Evolutionary conservation across 2,797 vertebrate species (phyloP), one percentile per base, ranked within the genome.

Genomic region (Ptychadena robeensis): DNA sequence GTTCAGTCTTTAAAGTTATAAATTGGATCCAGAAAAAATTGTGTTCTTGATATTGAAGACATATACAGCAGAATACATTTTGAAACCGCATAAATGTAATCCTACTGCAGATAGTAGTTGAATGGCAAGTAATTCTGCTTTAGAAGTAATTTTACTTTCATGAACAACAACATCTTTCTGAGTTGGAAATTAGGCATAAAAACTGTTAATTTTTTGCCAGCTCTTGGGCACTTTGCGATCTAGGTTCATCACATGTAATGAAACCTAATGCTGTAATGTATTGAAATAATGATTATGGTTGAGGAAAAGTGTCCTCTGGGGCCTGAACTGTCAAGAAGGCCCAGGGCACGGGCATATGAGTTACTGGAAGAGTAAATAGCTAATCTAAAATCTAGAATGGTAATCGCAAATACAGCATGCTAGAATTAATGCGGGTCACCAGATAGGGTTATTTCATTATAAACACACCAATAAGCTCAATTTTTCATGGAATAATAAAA

Each of bases 251-350:
- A 85, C 71, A 69, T 85, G 82, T 79, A 85, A 85, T 85, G 82
- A 85, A 85, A 80, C 72, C 82, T 85, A 85, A 80, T 80, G 77
- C 82, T 85, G 53, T 80, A 85, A 85, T 85, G 72, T 85, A 85
- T 80, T 76, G 82, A 80, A 85, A 85, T 85, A 85, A 85, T 80
- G 82, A 85, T 76, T 85, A 85, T 80, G 82, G 78, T 80, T 75
- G 78, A 85, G 82, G 37, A 85, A 85, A 85, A 76, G 65, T 76
- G 78, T 85, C 82, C 82, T 80, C 38, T 80, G 82, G 63, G 82
- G 71, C 78, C 38, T 85, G 82, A 85, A 85, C 78, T 85, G 78
- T 85, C 78, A 80, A 80, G 78, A 28, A 75, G 72, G 78, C 78
- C 82, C 9, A 22, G 73, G 78, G 82, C 82, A 75, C 40, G 65